Conservation (phyloP, 2,888 invertebrate genomes). For the Patella ulyssiponensis region DNA sequence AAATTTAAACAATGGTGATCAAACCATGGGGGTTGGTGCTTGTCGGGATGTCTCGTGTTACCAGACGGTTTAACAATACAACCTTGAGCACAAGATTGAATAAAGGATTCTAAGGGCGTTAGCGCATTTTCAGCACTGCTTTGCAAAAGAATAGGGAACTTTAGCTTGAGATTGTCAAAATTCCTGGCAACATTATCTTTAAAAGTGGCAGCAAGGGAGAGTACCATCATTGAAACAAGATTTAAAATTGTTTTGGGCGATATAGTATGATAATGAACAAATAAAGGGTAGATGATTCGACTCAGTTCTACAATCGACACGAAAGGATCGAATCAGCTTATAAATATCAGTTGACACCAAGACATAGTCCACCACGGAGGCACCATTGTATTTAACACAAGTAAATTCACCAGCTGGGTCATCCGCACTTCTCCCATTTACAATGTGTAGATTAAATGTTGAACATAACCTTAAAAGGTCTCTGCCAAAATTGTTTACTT, state of each 20-base stretch:
- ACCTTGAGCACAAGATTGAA: not conserved
- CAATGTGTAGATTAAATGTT: slow-evolving; percentile 4
- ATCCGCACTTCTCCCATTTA: not conserved
- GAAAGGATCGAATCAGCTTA: not conserved
- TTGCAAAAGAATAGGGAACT: not conserved
- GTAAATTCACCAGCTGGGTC: not conserved
- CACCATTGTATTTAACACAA: slow-evolving; percentile 2
- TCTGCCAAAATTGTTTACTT: slow-evolving; percentile 1
- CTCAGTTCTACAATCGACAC: not conserved
- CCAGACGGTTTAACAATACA: not conserved
- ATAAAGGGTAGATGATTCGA: not conserved
- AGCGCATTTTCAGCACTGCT: not conserved
- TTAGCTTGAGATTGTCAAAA: not conserved
- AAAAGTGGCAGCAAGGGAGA: no score
- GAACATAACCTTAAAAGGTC: slow-evolving; percentile 5
- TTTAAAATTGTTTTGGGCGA: not conserved
- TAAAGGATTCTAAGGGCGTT: not conserved
- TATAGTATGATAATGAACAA: not conserved
- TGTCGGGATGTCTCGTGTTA: not conserved
- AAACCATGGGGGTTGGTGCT: not conserved
- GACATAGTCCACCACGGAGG: not conserved
- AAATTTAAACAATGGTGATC: not conserved
- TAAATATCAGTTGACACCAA: not conserved
- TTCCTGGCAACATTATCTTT: no score
- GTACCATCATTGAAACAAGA: no score